These are phyloP conservation scores for Neelides folsomi DNA, from an alignment of 2,888 invertebrate species.

Conservation along the genomic window DNA sequence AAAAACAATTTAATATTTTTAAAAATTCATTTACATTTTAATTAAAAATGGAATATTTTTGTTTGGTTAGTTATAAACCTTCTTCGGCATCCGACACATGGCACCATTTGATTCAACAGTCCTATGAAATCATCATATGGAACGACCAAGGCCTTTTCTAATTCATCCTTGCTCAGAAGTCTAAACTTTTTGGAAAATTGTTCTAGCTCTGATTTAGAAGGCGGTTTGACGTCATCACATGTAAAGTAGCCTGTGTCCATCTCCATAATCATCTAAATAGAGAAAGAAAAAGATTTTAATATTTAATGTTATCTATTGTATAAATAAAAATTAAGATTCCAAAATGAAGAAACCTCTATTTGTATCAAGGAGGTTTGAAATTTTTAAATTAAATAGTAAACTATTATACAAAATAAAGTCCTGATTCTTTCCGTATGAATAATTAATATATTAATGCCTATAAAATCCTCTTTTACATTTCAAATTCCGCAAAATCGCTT, in stretches of 20 bases:
- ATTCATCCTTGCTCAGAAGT: constrained; percentile 60
- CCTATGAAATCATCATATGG: constrained; percentile 67
- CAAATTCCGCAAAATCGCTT: too few species aligned
- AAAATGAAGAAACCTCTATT: too few species aligned
- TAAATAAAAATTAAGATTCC: background rate
- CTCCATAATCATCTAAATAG: constrained; percentile 77
- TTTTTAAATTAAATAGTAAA: too few species aligned
- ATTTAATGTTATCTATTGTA: background rate
- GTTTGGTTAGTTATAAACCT: constrained; percentile 45
- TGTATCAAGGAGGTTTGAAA: too few species aligned
- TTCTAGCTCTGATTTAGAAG: constrained; percentile 65
- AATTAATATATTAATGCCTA: too few species aligned
- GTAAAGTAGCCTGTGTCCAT: constrained; percentile 70
- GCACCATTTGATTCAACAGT: constrained; percentile 77
- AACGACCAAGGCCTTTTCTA: constrained; percentile 66
- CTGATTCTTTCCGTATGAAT: too few species aligned
- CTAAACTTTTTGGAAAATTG: constrained; percentile 71
- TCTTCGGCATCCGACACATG: constrained; percentile 85
- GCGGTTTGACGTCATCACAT: constrained; percentile 51
- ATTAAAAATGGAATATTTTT: background rate
- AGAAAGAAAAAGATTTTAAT: background rate
- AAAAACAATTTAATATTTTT: constrained; percentile 29
- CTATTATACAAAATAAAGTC: too few species aligned
- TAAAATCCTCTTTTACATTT: too few species aligned
- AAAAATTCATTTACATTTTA: background rate